Evolutionary conservation across 2,888 invertebrate genomes (phyloP), one percentile per base, ranked within the genome.

Genomic region (Ochropacha duplaris): DNA sequence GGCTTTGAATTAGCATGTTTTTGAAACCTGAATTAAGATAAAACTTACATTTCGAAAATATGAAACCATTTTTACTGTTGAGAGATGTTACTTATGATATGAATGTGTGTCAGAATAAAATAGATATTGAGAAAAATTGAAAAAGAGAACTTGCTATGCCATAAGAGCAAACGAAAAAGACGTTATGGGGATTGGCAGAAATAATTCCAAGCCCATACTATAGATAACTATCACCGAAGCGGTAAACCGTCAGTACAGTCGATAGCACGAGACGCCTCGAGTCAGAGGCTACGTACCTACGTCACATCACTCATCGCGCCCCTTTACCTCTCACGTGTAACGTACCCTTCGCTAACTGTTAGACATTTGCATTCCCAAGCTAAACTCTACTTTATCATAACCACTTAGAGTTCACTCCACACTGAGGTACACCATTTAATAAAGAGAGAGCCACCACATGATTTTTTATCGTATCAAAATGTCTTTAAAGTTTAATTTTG

Each of bases 271-370:
- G n/a, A 79, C 59, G 74, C 69, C 66, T 66, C 65, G 75, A 87
- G 86, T 88, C 86, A 87, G 83, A 87, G 87, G 87, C 82, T 88
- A 83, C 81, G 76, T 70, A 31, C 31, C 31, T 31, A 82, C 82
- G 84, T 82, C 87, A 81, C 88, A 90, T 90, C 88, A 89, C 72
- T 90, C 90, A 90, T 88, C 79, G 82, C 75, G 73, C 81, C 83
- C 82, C 83, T 85, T 86, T 78, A 77, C 78, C 79, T 81, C 81
- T 81, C 77, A 76, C 79, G 74, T 83, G 81, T 77, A 73, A 74
- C 69, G 63, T 75, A 70, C 76, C 78, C 77, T 79, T 76, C 71
- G 26, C 14, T 63, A 72, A 69, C 57, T 68, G 54, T 57, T 64
- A 59, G 50, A 31, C 56, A 51, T 36, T 22, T 34, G 14, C 34